Evolutionary conservation across 2,888 invertebrate species (phyloP).

Genomic region (Charanyca ferruginea): DNA sequence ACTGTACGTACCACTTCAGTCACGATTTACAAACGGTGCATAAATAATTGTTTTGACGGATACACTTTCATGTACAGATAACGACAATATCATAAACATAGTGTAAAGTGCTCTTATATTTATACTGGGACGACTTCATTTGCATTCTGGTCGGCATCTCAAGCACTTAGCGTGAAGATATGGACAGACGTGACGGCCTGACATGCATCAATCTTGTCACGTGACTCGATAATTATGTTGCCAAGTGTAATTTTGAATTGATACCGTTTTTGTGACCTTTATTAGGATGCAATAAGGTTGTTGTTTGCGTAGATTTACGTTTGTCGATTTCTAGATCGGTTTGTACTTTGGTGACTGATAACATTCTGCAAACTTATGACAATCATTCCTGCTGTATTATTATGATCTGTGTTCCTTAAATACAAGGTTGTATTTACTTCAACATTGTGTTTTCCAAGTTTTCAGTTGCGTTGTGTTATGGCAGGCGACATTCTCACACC

Average conservation of each 20-base stretch:
- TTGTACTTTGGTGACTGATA: constrained; percentile 55
- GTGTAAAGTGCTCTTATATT: constrained; percentile 69
- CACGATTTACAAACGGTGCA: constrained; percentile 31
- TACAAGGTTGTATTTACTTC: constrained; percentile 21
- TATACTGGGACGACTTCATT: constrained; percentile 73
- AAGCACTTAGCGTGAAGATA: constrained; percentile 83
- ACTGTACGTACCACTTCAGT: constrained; percentile 37
- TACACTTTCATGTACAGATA: constrained; percentile 64
- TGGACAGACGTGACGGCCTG: constrained; percentile 74
- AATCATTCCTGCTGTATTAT: constrained; percentile 5
- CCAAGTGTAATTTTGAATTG: constrained; percentile 35
- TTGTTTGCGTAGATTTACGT: constrained; percentile 12
- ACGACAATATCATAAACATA: constrained; percentile 72
- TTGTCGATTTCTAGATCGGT: constrained; percentile 45
- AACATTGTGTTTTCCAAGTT: neutral
- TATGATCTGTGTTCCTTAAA: neutral
- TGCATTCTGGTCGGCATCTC: constrained; percentile 77
- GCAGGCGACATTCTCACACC: constrained; percentile 67
- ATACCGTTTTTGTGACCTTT: constrained; percentile 21
- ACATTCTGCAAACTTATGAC: constrained; percentile 48
- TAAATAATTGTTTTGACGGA: constrained; percentile 58
- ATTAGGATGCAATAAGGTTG: constrained; percentile 16
- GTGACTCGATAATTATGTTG: constrained; percentile 68
- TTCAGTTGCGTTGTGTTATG: constrained; percentile 22
- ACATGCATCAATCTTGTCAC: constrained; percentile 82